These are phyloP conservation scores for Siniperca undulata DNA, from an alignment of 2,797 vertebrate species.

Conservation along the genomic window DNA sequence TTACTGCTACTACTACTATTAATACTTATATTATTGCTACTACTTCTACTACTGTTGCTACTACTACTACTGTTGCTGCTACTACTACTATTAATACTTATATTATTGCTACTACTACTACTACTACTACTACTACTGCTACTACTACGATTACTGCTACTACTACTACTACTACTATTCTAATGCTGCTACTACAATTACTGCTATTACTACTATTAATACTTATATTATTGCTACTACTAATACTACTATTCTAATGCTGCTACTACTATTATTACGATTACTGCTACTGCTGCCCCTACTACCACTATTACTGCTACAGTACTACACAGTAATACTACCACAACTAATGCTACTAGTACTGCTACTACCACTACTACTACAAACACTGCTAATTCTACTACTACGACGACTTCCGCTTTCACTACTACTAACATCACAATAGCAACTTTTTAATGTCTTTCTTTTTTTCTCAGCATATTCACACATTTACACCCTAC, in stretches of 20 bases:
- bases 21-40: too few species aligned
- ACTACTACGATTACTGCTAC: background rate
- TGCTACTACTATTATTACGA: background rate
- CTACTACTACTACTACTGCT: too few species aligned
- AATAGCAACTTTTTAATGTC: background rate
- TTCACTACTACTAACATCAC: background rate
- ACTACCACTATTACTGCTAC: background rate
- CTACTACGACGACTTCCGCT: background rate
- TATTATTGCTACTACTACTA: background rate
- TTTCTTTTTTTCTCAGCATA: background rate
- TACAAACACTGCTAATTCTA: background rate
- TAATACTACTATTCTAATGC: background rate
- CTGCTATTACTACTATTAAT: background rate
- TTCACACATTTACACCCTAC: constrained; percentile 2
- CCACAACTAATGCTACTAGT: background rate
- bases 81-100: background rate
- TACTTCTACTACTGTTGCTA: background rate
- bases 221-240: background rate
- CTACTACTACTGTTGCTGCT: background rate
- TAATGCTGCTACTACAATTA: background rate
- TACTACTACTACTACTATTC: background rate
- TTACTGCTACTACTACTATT: background rate
- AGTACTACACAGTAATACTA: background rate
- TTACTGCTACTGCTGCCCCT: background rate
- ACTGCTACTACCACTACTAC: background rate